Evolutionary conservation across 2,113 vertebrate species (phyloP), one percentile per base, ranked within the genome.

Genomic region (Neotragus moschatus): DNA sequence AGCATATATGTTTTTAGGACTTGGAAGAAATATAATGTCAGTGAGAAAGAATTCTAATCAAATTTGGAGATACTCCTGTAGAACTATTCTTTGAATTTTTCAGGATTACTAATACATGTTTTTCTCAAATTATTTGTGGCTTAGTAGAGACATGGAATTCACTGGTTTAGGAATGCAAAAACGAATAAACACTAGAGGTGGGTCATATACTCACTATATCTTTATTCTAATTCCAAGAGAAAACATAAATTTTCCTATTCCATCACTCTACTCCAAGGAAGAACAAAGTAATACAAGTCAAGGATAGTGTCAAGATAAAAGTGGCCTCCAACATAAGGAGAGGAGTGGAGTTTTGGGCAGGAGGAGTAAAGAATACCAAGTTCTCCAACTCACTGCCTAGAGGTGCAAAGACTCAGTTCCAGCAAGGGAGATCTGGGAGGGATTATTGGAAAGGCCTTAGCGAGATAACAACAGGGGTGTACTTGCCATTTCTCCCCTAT

Each of bases 301-400:
- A 96, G 51, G 90, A 95, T 51, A 95, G 88, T 87, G 30, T 96
- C 90, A 90, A 96, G 86, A 97, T 84, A 94, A 21, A 89, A 85
- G 60, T 61, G 79, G 79, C 55, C 93, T 94, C 92, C 36, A 84
- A 94, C 91, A 97, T 97, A 96, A 93, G 49, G 36, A 87, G 21
- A 79, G 36, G 33, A 39, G 45, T 21, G 28, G 21, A 47, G 51
- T 91, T 86, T 30, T 16, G 15, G 39, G 8, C 25, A 66, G 82
- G 17, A 93, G 39, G 56, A 58, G 51, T 87, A 5, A 86, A 85
- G 84, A 73, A 88, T 21, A 87, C 19, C 39, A 43, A 58, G 6
- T 84, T 81, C 39, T 75, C 23, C 49, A 85, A 36, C 14, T 75
- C 53, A 14, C 3, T 13, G 53, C 63, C 73, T 19, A 19, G 26